Evolutionary conservation across 2,113 vertebrate species (phyloP).

Genomic region (Periophthalmodon schlosseri): DNA sequence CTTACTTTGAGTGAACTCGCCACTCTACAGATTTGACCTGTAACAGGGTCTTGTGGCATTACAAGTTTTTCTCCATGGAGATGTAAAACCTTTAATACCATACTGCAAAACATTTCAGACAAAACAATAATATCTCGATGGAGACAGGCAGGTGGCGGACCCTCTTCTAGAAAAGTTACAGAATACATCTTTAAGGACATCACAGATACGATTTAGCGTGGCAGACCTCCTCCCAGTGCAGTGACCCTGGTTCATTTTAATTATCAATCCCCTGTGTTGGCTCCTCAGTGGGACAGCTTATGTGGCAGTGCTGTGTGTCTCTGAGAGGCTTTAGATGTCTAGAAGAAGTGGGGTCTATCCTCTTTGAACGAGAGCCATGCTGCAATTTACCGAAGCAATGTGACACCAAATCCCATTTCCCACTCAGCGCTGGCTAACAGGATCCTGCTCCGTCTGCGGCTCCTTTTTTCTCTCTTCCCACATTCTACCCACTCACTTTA

Average conservation of each 20-base stretch:
- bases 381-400: constrained; percentile 54
- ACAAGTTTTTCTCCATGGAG: no score
- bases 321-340: constrained; percentile 47
- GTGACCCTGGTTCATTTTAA: constrained; percentile 27
- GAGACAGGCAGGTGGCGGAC: no score
- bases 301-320: constrained; percentile 21
- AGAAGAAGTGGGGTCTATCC: constrained; percentile 46
- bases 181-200: neutral
- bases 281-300: constrained; percentile 28
- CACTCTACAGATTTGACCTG: no score
- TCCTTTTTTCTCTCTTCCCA: constrained; percentile 19
- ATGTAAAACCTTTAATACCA: no score
- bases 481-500: constrained; percentile 1
- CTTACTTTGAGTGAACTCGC: no score
- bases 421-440: constrained; percentile 54
- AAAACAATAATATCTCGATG: no score
- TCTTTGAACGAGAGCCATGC: constrained; percentile 44
- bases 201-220: neutral
- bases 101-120: no score
- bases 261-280: constrained; percentile 28
- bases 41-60: no score
- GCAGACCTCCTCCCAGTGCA: neutral
- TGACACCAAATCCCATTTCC: constrained; percentile 68
- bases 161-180: no score
- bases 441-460: constrained; percentile 34